Base-by-base conservation (phyloP, 2,113 vertebrate genomes). In the Emydura subglobosa region DNA sequence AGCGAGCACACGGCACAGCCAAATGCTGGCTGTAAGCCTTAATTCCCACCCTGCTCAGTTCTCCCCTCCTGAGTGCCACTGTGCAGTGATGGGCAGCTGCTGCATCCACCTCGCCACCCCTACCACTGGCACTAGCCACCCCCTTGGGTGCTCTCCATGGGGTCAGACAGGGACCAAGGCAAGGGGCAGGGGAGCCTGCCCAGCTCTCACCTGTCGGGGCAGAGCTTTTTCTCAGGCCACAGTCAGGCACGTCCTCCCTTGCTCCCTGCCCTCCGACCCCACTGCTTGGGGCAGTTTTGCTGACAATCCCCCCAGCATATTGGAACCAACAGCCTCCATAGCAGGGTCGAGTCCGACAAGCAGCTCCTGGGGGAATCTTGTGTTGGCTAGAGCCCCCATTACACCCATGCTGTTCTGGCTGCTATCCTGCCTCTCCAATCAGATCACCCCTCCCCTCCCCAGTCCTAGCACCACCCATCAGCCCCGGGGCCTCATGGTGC, bases 301-400 rank as follows among this genome's bases (percentile, higher is more conserved):
- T 1, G 2, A 39, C 65, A 19, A 31, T 10, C 34, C 9, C 19
- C 7, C 34, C 17, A 53, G 7, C 1, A 4, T 7, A 7, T 7
- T 65, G 13, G 29, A 34, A 34, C 59, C 29, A 16, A 29, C 29
- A 14, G 31, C 29, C 13, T 9, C 22, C 24, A 1, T 27, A 25
- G 55, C 10, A 10, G 24, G 24, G 55, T 57, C 5, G 14, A 34
- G 31, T 31, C 25, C 55, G 27, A 27, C 55, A 11, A 31, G 29
- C 27, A 34, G 13, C 59, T 34, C 14, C 59, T 65, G 25, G 10
- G 11, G 55, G 57, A 59, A 47, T 12, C 57, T 29, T 59, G 57
- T 29, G 14, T 5, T 34, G 59, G 59, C 31, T 65, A 31, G 29
- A 16, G 59, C 10, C 59, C 31, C 29, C 31, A 12, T 31, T 10